Evolutionary conservation across 1,140 invertebrate genomes (phyloP).

Genomic region (Eufriesea mexicana): DNA sequence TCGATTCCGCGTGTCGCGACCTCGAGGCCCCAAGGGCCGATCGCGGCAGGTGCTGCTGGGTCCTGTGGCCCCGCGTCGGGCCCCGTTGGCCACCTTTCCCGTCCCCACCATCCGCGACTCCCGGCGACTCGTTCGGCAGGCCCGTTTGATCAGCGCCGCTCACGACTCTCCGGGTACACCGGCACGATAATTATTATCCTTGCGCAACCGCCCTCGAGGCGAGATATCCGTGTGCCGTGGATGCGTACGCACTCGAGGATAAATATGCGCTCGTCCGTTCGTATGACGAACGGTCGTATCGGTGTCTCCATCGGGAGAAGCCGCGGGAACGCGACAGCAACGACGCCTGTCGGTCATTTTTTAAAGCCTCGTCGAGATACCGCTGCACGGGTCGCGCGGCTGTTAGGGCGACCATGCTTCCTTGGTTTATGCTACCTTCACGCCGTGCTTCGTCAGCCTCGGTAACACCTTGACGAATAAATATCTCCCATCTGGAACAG

Average conservation of each 20-base stretch:
- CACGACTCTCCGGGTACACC: slow-evolving; percentile 60
- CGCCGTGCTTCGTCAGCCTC: too few species aligned
- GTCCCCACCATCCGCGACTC: slow-evolving; percentile 38
- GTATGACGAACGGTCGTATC: slow-evolving; percentile 5
- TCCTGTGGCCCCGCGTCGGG: slow-evolving; percentile 12
- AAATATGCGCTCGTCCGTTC: slow-evolving; percentile 51
- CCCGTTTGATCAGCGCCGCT: slow-evolving; percentile 70
- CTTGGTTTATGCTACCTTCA: too few species aligned
- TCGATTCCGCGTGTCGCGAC: slow-evolving; percentile 55
- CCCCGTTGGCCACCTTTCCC: slow-evolving; percentile 37
- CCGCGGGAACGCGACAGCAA: neutral
- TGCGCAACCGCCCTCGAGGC: slow-evolving; percentile 65
- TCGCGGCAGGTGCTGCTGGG: slow-evolving; percentile 58
- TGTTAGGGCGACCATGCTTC: neutral
- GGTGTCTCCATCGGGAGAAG: neutral
- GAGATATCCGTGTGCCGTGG: slow-evolving; percentile 60
- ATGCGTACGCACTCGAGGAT: slow-evolving; percentile 48
- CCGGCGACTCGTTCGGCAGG: slow-evolving; percentile 60
- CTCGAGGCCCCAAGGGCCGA: slow-evolving; percentile 46
- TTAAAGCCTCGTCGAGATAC: neutral
- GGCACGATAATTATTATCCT: slow-evolving; percentile 71
- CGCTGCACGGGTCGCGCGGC: too few species aligned
- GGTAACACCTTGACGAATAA: too few species aligned
- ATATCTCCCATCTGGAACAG: too few species aligned
- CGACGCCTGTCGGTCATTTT: neutral